Conservation (phyloP, 2,113 vertebrate genomes). For the Lipophrys pholis region DNA sequence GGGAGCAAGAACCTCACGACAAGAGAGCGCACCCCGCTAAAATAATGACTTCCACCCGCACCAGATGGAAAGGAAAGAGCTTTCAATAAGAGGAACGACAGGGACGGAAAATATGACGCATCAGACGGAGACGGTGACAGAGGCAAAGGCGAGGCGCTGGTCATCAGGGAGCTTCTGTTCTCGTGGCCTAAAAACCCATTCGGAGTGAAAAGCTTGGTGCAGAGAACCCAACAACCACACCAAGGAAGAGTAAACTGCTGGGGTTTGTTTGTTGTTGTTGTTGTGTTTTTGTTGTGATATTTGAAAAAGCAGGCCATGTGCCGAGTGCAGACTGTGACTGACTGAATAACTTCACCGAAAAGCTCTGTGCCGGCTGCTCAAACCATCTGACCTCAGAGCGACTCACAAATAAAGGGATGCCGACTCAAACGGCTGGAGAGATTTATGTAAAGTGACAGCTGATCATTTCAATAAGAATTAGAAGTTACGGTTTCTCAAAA, state of each 20-base stretch:
- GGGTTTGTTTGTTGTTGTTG: background rate
- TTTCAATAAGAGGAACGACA: constrained; percentile 34
- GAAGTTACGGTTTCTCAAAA: constrained; percentile 3
- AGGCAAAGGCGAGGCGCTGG: constrained; percentile 10
- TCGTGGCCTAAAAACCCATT: constrained; percentile 4
- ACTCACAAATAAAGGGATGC: background rate
- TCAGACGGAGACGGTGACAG: constrained; percentile 30
- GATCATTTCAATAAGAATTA: background rate
- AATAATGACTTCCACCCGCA: constrained; percentile 20
- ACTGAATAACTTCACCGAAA: constrained; percentile 1
- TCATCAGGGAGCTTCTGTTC: constrained; percentile 10
- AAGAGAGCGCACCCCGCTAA: too few species aligned
- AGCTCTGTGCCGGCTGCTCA: background rate
- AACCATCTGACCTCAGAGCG: constrained; percentile 17
- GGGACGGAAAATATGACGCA: constrained; percentile 21
- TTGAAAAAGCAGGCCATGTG: constrained; percentile 3
- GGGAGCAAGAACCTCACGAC: too few species aligned
- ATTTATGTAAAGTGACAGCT: constrained; percentile 3
- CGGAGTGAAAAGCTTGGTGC: background rate
- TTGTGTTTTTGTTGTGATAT: background rate
- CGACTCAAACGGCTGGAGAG: constrained; percentile 12
- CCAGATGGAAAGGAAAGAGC: constrained; percentile 13
- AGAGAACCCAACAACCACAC: background rate
- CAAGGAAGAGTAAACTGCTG: background rate
- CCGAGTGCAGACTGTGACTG: background rate